phyloP scores from a whole-genome alignment of 1,140 invertebrate species.

The Notospermus geniculatus region DNA sequence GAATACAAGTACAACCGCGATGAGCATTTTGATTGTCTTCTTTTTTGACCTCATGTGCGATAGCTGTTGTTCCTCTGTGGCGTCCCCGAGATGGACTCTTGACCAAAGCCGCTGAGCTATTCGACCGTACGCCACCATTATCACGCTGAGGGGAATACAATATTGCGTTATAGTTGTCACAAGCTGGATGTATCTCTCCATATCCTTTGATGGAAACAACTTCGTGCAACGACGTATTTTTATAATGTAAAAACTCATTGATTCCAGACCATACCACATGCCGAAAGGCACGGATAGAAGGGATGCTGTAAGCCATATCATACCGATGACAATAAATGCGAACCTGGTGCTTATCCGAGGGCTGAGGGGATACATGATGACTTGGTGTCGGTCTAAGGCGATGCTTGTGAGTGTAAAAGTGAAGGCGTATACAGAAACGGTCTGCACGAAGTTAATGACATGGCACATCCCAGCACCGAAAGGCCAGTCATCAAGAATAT shows the following conservation, averaged over 20 bases:
- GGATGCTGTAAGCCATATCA: slow-evolving; percentile 58
- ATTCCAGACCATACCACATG: slow-evolving; percentile 48
- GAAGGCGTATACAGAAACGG: slow-evolving; percentile 60
- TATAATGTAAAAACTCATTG: slow-evolving; percentile 23
- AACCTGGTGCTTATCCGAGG: slow-evolving; percentile 50
- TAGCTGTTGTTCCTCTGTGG: slow-evolving; percentile 41
- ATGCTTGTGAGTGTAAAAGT: slow-evolving; percentile 61
- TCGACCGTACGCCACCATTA: slow-evolving; percentile 53
- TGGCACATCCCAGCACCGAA: slow-evolving; percentile 58
- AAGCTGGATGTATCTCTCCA: slow-evolving; percentile 54
- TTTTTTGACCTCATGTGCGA: slow-evolving; percentile 44
- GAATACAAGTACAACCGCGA: slow-evolving; percentile 58
- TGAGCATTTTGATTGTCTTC: slow-evolving; percentile 56
- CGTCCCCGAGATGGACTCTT: slow-evolving; percentile 40
- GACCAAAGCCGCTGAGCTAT: slow-evolving; percentile 46
- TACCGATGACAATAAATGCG: slow-evolving; percentile 49
- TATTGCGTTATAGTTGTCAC: slow-evolving; percentile 59
- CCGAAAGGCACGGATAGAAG: slow-evolving; percentile 59
- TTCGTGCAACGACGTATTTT: slow-evolving; percentile 48
- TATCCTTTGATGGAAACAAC: slow-evolving; percentile 37
- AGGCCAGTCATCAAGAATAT: slow-evolving; percentile 52
- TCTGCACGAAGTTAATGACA: slow-evolving; percentile 59
- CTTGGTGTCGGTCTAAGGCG: slow-evolving; percentile 59
- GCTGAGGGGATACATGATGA: slow-evolving; percentile 59
- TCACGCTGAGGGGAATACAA: slow-evolving; percentile 58